These are phyloP conservation scores for Orthosia gracilis DNA, from an alignment of 2,888 invertebrate species.

Conservation along the genomic window DNA sequence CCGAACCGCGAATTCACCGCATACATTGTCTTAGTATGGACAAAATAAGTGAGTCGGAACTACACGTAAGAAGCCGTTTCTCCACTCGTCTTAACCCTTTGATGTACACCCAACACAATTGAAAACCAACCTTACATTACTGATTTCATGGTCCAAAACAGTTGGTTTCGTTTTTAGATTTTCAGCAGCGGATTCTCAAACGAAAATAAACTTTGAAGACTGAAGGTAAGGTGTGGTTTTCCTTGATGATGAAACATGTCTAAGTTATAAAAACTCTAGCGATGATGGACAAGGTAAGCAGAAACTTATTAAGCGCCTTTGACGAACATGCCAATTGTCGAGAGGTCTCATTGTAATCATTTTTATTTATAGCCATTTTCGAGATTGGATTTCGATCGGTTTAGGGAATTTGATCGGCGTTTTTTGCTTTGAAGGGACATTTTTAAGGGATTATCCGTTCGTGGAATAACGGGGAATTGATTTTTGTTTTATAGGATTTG, in stretches of 20 bases:
- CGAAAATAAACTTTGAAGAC: slow-evolving; percentile 19
- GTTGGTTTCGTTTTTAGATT: slow-evolving; percentile 16
- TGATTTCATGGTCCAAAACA: slow-evolving; percentile 45
- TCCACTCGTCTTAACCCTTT: slow-evolving; percentile 77
- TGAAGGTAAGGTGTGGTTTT: slow-evolving; percentile 61
- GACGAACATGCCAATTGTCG: slow-evolving; percentile 85
- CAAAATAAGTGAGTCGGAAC: slow-evolving; percentile 87
- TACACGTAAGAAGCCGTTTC: slow-evolving; percentile 82
- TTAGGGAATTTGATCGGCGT: slow-evolving; percentile 57
- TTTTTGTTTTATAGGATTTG: neutral
- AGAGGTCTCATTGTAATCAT: slow-evolving; percentile 76
- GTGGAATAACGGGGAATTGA: slow-evolving; percentile 31
- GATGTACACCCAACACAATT: slow-evolving; percentile 67
- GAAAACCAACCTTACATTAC: slow-evolving; percentile 60
- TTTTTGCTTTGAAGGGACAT: slow-evolving; percentile 48
- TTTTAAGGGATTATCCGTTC: slow-evolving; percentile 59
- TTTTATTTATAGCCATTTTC: slow-evolving; percentile 63
- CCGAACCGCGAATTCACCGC: slow-evolving; percentile 81
- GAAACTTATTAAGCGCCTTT: slow-evolving; percentile 86
- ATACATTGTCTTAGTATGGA: slow-evolving; percentile 88
- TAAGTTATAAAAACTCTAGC: slow-evolving; percentile 77
- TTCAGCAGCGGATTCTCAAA: slow-evolving; percentile 15
- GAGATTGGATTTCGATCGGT: slow-evolving; percentile 59
- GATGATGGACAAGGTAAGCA: slow-evolving; percentile 86
- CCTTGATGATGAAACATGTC: slow-evolving; percentile 35